Percentiles rank a stretch among this genome's conserved stretches.
Conservation (phyloP, 1,140 invertebrate species). For the Nasonia longicornis region DNA sequence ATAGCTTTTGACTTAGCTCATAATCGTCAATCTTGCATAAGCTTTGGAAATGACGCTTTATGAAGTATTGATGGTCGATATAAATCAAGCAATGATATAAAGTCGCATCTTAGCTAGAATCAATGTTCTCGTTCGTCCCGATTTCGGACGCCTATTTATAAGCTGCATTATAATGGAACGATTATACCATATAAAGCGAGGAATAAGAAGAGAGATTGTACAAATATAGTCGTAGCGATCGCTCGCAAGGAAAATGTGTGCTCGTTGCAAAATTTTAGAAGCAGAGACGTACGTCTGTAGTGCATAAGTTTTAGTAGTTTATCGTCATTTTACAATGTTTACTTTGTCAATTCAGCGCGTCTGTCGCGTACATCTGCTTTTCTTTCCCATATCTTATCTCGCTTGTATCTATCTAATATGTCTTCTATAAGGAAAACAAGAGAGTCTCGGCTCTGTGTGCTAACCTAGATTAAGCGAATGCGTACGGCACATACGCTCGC, state of each 20-base stretch:
- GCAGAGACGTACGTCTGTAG: not conserved
- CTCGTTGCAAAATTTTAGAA: not conserved
- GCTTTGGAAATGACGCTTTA: not conserved
- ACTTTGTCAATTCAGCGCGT: conserved; percentile 8
- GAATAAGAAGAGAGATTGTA: too few species aligned
- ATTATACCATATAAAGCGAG: too few species aligned
- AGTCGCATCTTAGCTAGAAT: not conserved
- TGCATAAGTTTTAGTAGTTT: conserved; percentile 26
- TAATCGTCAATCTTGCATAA: not conserved
- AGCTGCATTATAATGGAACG: too few species aligned
- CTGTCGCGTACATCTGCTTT: conserved; percentile 27
- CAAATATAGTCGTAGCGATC: too few species aligned
- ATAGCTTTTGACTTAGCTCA: not conserved
- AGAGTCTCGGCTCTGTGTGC: not conserved
- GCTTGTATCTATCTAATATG: not conserved
- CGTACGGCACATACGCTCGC: not conserved
- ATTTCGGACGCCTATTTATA: not conserved
- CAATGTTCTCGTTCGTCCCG: not conserved
- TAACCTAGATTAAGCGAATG: conserved; percentile 19
- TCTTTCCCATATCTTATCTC: conserved; percentile 36
- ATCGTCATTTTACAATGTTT: conserved; percentile 29
- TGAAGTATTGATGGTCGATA: not conserved
- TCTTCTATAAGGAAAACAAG: conserved; percentile 3
- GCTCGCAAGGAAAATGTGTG: too few species aligned
- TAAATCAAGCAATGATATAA: not conserved